A percentile compares a stretch with the other conserved stretches of the same genome.
These are phyloP conservation scores for Lochmaea capreae DNA, from an alignment of 2,888 invertebrate species.

Conservation along the genomic window DNA sequence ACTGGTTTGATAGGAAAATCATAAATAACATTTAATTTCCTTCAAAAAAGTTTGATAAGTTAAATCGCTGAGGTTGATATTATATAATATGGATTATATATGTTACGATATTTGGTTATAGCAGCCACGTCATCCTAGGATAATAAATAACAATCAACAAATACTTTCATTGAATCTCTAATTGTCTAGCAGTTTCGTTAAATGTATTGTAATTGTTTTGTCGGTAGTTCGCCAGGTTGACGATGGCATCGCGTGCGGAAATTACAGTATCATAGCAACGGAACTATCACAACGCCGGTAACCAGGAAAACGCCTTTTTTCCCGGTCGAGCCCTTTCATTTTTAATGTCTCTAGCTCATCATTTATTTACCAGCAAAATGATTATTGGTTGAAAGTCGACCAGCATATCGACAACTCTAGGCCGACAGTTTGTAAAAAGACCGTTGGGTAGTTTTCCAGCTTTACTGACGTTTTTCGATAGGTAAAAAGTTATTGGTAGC, in stretches of 20 bases:
- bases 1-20: no score
- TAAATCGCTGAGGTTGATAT: no score
- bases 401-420: slow-evolving; percentile 55
- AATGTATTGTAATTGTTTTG: slow-evolving; percentile 47
- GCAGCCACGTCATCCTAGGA: slow-evolving; percentile 1
- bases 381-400: slow-evolving; percentile 60
- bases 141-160: slow-evolving; percentile 17
- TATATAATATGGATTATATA: no score
- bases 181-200: slow-evolving; percentile 32
- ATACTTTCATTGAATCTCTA: slow-evolving; percentile 26
- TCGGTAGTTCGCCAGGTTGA: slow-evolving; percentile 59
- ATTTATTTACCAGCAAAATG: slow-evolving; percentile 63
- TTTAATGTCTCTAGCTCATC: slow-evolving; percentile 62
- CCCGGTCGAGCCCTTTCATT: slow-evolving; percentile 59
- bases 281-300: slow-evolving; percentile 61
- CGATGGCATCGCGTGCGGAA: slow-evolving; percentile 64
- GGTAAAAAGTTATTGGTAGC: slow-evolving; percentile 41
- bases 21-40: no score
- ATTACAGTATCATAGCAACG: slow-evolving; percentile 60
- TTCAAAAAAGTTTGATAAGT: no score
- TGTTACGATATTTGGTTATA: not conserved
- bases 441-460: slow-evolving; percentile 29
- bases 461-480: slow-evolving; percentile 36
- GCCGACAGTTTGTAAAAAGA: slow-evolving; percentile 35
- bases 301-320: slow-evolving; percentile 48